Conservation (phyloP, 2,113 vertebrate species). For the Dromiciops gliroides region DNA sequence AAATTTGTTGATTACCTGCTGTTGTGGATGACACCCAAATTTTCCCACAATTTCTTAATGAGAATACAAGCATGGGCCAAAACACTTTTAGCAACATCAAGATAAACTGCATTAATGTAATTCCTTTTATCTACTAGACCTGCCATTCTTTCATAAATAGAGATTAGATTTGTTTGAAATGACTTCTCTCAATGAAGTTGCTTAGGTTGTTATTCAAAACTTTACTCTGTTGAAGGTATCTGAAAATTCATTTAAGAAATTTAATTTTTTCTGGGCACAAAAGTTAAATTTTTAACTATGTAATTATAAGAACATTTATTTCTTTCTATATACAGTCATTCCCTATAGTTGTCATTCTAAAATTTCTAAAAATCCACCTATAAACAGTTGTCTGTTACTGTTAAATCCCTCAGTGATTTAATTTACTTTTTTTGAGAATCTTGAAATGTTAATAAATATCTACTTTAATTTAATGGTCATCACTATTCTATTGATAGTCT, state of each 20-base stretch:
- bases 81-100: too few species aligned
- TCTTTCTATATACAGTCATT: neutral
- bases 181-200: too few species aligned
- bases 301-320: neutral
- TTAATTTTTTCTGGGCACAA: neutral
- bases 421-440: neutral
- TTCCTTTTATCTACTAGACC: too few species aligned
- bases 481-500: neutral
- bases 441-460: neutral
- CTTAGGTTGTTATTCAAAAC: too few species aligned
- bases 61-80: too few species aligned
- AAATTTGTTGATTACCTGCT: too few species aligned
- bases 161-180: too few species aligned
- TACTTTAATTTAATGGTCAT: neutral
- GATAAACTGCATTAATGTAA: too few species aligned
- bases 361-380: neutral
- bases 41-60: too few species aligned
- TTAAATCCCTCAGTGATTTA: neutral
- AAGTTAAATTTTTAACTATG: neutral
- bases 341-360: neutral
- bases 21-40: too few species aligned
- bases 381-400: neutral
- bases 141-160: too few species aligned
- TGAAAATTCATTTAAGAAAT: neutral
- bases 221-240: too few species aligned